Evolutionary conservation across 2,113 vertebrate species (phyloP).

Genomic region (Eublepharis macularius): DNA sequence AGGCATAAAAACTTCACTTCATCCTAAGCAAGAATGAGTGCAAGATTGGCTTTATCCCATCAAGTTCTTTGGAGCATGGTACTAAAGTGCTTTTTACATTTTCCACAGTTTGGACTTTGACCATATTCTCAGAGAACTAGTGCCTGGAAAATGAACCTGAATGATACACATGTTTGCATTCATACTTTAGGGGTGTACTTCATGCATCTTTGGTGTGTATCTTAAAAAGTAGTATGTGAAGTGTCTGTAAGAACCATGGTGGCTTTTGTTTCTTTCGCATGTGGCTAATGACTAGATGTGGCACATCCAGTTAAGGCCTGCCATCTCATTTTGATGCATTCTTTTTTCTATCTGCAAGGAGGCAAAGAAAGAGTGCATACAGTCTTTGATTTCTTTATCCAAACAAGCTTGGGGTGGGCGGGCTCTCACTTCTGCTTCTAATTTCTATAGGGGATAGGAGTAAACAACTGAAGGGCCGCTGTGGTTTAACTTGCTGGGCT

Average conservation of each 20-base stretch:
- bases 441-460: conserved; percentile 42
- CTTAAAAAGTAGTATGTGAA: background rate
- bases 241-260: background rate
- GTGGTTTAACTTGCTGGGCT: background rate
- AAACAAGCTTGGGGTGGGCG: background rate
- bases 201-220: background rate
- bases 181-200: background rate
- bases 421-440: conserved; percentile 47
- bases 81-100: background rate
- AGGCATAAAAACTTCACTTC: no score
- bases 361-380: background rate
- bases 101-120: background rate
- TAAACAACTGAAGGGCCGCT: background rate
- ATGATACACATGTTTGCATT: background rate
- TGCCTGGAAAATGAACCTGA: background rate
- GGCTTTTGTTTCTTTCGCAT: background rate
- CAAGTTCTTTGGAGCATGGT: background rate
- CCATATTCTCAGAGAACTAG: background rate
- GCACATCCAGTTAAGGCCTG: background rate
- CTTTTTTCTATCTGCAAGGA: background rate
- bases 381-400: background rate
- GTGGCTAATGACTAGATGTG: background rate
- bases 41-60: background rate
- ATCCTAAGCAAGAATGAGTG: background rate
- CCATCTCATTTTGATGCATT: background rate